Base-by-base conservation (phyloP, 2,797 vertebrate species). In the Eupleurogrammus muticus region DNA sequence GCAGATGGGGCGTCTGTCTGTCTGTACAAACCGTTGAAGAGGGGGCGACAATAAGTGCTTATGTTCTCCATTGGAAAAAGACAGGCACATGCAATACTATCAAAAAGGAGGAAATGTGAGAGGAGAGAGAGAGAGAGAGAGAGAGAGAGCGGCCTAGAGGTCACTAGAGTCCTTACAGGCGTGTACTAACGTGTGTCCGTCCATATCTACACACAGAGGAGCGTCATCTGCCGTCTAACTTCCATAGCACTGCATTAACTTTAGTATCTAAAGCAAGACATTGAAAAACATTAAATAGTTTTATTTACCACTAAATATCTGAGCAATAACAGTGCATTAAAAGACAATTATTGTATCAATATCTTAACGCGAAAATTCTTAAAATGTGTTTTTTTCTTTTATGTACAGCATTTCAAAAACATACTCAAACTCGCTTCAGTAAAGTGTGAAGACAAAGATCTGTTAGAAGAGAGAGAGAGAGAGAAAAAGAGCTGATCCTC, bases 241-340 rank as follows among this genome's bases (percentile, higher is more conserved):
- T 60, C 82, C 57, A 92, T 89, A 91, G 72, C 87, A 81, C 84
- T 92, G 93, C 93, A 93, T 94, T 94, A 94, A 92, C 92, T 93
- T 96, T 96, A 96, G 95, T 96, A 95, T 97, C 95, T 94, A 95
- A 94, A 95, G 66, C 91, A 90, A 95, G 94, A 96, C 95, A 94
- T 94, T 77, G 89, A 90, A 86, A 90, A 95, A 91, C 82, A 92
- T 96, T 94, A 96, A 96, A 97, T 96, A 96, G n/a, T 55, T 67
- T 47, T 64, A 95, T 95, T 96, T 95, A 97, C 92, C 92, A 94
- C 95, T 95, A 95, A 95, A 96, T 96, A 97, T 94, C 90, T 95
- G 92, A 92, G 93, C 92, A 93, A 96, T 93, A 94, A 96, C 95
- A 96, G 95, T 97, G 96, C 96, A 96, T 96, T 95, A 94, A 95